These are phyloP conservation scores for Prosapia bicincta DNA, from an alignment of 2,888 invertebrate species.

Conservation along the genomic window DNA sequence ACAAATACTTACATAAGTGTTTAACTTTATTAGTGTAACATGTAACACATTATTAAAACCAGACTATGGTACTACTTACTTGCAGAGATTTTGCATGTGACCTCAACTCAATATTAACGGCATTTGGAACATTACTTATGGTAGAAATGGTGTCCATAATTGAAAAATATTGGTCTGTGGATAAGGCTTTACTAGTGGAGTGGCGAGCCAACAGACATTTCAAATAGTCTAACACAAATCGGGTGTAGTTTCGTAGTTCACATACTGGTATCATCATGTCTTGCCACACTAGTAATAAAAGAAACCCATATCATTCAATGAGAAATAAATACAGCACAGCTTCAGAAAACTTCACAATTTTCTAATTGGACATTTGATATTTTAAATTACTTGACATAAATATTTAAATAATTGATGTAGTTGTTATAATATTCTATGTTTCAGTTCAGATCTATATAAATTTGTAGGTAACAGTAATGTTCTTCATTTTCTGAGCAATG, in stretches of 20 bases:
- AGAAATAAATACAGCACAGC: no score
- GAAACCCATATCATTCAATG: no score
- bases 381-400: no score
- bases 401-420: no score
- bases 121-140: background rate
- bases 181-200: conserved; percentile 45
- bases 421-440: no score
- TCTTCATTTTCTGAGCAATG: no score
- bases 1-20: no score
- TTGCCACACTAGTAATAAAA: conserved; percentile 60
- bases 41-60: background rate
- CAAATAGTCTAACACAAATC: conserved; percentile 61
- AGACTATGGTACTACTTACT: conserved; percentile 20
- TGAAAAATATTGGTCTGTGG: conserved; percentile 15
- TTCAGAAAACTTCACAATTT: no score
- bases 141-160: conserved; percentile 17
- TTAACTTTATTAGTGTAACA: no score
- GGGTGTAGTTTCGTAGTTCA: conserved; percentile 66
- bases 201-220: conserved; percentile 51
- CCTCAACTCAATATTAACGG: conserved; percentile 11
- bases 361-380: no score
- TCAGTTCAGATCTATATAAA: no score
- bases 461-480: no score
- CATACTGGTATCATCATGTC: conserved; percentile 69
- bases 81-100: conserved; percentile 13